Conservation (phyloP, 1,140 invertebrate genomes). For the Cyclargus thomasi region DNA sequence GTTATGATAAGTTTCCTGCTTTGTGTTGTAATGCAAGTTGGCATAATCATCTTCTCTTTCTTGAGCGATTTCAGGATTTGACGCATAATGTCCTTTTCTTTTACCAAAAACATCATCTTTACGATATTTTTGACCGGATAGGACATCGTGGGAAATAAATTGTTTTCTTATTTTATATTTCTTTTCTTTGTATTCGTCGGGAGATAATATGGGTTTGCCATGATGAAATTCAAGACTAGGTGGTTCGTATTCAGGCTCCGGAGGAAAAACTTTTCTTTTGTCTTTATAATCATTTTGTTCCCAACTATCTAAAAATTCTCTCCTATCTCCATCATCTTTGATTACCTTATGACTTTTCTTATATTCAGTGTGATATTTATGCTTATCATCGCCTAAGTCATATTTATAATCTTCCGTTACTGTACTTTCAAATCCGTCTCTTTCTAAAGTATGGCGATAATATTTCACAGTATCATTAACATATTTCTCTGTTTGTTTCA, state of each 20-base stretch:
- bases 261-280: slow-evolving; percentile 59
- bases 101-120: slow-evolving; percentile 70
- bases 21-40: slow-evolving; percentile 61
- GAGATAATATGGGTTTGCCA: slow-evolving; percentile 76
- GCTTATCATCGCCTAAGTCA: slow-evolving; percentile 52
- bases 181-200: slow-evolving; percentile 73
- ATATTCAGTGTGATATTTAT: slow-evolving; percentile 61
- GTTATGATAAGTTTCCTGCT: slow-evolving; percentile 73
- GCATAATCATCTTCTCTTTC: slow-evolving; percentile 66
- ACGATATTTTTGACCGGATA: slow-evolving; percentile 68
- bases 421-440: slow-evolving; percentile 61
- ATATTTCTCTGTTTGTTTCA: slow-evolving; percentile 72
- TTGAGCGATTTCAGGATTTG: slow-evolving; percentile 76
- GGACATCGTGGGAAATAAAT: slow-evolving; percentile 72
- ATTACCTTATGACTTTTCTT: slow-evolving; percentile 54
- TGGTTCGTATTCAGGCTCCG: slow-evolving; percentile 78
- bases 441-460: slow-evolving; percentile 63
- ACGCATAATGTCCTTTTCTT: slow-evolving; percentile 74
- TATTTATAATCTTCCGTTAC: slow-evolving; percentile 62
- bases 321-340: slow-evolving; percentile 76
- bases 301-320: slow-evolving; percentile 69
- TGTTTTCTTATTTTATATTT: slow-evolving; percentile 69
- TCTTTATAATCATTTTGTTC: slow-evolving; percentile 43
- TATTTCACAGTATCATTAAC: slow-evolving; percentile 75
- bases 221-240: slow-evolving; percentile 79